A percentile compares a stretch with the other conserved stretches of the same genome.
Conservation (phyloP, 1,140 invertebrate genomes). For the Drosophila teissieri region DNA sequence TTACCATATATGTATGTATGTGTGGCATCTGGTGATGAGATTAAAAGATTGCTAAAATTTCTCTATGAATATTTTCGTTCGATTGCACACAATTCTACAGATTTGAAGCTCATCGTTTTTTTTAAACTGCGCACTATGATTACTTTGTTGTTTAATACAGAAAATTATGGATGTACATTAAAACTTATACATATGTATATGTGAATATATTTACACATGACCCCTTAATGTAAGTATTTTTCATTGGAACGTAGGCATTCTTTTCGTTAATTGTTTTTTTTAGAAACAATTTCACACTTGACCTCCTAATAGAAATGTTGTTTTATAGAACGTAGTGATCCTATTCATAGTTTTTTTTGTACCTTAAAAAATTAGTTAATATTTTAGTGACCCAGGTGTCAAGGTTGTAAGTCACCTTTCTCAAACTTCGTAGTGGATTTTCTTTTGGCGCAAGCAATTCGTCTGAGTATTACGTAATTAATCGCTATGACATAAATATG, state of each 20-base stretch:
- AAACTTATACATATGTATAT: neutral
- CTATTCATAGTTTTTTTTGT: no score
- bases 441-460: neutral
- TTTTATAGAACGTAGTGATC: neutral
- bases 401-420: neutral
- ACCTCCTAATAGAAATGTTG: neutral
- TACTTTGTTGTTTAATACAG: neutral
- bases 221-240: neutral
- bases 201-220: neutral
- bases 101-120: conserved; percentile 10
- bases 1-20: neutral
- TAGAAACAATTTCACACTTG: no score
- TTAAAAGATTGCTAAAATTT: neutral
- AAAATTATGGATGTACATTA: neutral
- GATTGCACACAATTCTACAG: conserved; percentile 1
- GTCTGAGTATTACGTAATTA: neutral
- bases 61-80: conserved; percentile 21
- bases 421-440: neutral
- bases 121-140: conserved; percentile 25
- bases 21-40: neutral
- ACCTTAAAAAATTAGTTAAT: no score
- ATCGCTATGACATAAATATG: neutral
- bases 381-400: neutral
- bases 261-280: conserved; percentile 1
- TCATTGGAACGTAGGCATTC: neutral